Evolutionary conservation across 2,113 vertebrate species (phyloP).

Genomic region (Nycticryphes semicollaris): DNA sequence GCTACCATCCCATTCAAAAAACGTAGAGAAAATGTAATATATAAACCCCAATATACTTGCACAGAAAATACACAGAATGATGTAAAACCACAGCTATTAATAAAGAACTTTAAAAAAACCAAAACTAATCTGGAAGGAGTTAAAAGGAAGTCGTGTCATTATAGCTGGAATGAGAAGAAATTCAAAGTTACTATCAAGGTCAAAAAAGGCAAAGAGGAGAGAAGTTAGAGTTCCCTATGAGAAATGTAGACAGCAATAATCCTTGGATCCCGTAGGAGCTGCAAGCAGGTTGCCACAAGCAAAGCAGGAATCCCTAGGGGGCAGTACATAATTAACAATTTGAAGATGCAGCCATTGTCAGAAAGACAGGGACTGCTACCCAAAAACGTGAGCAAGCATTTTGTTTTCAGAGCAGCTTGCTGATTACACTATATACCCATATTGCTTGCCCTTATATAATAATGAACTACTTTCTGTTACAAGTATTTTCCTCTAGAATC

Average conservation of each 20-base stretch:
- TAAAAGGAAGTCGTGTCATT: not conserved
- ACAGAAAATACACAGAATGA: not conserved
- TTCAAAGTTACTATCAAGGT: not conserved
- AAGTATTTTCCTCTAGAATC: not conserved
- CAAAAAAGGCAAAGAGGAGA: not conserved
- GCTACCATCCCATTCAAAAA: not conserved
- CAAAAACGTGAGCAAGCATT: constrained; percentile 4
- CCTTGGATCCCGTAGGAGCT: constrained; percentile 24
- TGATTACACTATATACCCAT: not conserved
- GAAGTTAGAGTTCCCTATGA: not conserved
- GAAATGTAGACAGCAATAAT: not conserved
- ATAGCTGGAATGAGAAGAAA: not conserved
- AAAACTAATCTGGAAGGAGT: not conserved
- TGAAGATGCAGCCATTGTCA: constrained; percentile 30
- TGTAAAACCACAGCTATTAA: not conserved
- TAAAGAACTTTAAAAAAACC: not conserved
- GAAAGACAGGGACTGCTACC: not conserved
- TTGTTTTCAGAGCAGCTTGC: constrained; percentile 18
- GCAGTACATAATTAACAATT: constrained; percentile 71
- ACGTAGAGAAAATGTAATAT: not conserved
- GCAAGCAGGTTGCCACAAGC: constrained; percentile 46
- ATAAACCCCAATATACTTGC: accelerated
- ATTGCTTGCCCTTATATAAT: not conserved
- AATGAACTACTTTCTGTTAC: not conserved
- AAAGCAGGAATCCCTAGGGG: constrained; percentile 70